Evolutionary conservation across 1,140 invertebrate species (phyloP), one percentile per base, ranked within the genome.

Genomic region (Agrypnia vestita): DNA sequence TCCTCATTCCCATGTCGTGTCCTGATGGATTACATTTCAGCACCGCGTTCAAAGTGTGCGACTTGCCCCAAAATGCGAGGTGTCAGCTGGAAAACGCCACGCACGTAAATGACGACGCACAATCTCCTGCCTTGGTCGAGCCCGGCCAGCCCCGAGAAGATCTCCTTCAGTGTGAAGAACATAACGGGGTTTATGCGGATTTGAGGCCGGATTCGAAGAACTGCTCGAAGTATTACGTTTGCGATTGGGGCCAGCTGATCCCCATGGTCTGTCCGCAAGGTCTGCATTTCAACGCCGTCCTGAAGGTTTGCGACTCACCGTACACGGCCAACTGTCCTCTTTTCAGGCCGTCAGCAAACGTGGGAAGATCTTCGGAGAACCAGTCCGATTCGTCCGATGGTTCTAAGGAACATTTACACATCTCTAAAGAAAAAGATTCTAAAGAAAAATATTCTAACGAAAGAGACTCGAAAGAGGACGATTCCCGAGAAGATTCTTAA

Each of bases 261-360:
- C 84, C 87, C 11, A 88, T 88, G 84, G 6, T 67, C 7, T 93
- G 93, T 81, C 89, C 90, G 3, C 59, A 76, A 3, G 89, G 86
- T 0, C 84, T 93, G 1, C 88, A 90, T 67, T 93, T 92, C 84
- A 91, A 93, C 82, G 81, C 89, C 8, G 53, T 83, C 3, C 78
- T 86, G 0, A 85, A 87, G 79, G 86, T 89, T 3, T 93, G 92
- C 81, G 92, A 93, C 84, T 93, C 88, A 87, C 86, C 86, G 0
- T 25, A 81, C 0, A 84, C 84, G 13, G 91, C 89, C 9, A 86
- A 88, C 17, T 92, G 91, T 49, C 46, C 46, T 6, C 35, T 49
- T 15, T 49, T 17, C 46, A 13, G 1, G n/a, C 13, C 64, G 21
- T 15, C 44, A 35, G 0, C 67, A 47, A 9, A 51, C 11, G 11